phyloP scores from a whole-genome alignment of 1,140 invertebrate genomes.

The Belonocnema kinseyi region DNA sequence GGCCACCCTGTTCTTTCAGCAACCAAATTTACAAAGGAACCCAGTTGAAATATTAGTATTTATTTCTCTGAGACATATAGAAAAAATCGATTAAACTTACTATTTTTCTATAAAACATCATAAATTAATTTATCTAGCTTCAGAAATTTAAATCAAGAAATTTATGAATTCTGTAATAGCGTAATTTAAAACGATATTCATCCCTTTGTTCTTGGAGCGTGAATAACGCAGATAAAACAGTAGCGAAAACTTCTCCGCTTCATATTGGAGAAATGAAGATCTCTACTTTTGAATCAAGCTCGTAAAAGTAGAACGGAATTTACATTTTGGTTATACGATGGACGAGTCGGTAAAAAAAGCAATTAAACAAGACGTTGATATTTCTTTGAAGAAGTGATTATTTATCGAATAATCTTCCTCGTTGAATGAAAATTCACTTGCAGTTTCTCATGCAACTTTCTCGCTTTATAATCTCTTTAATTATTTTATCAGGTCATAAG shows the following conservation, averaged over 20 bases:
- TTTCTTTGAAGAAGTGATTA: background rate
- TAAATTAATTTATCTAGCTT: no score
- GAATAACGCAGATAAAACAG: background rate
- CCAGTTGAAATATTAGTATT: no score
- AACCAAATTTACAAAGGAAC: no score
- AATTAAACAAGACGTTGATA: background rate
- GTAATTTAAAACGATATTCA: background rate
- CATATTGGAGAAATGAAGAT: background rate
- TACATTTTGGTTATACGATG: slow-evolving; percentile 11
- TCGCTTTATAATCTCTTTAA: no score
- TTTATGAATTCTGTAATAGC: no score
- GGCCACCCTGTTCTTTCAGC: no score
- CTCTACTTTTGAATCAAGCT: background rate
- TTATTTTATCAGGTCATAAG: no score
- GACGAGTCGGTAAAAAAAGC: background rate
- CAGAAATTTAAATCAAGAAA: no score
- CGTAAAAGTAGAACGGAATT: background rate
- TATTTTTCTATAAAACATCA: no score
- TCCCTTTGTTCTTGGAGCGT: background rate
- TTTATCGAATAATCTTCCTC: background rate
- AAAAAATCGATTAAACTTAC: no score
- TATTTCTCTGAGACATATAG: no score
- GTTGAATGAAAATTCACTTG: background rate
- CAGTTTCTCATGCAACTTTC: no score
- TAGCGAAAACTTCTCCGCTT: background rate